A percentile compares a stretch with the other conserved stretches of the same genome.
phyloP scores from a whole-genome alignment of 2,797 vertebrate genomes.

The Pangasius macronema region DNA sequence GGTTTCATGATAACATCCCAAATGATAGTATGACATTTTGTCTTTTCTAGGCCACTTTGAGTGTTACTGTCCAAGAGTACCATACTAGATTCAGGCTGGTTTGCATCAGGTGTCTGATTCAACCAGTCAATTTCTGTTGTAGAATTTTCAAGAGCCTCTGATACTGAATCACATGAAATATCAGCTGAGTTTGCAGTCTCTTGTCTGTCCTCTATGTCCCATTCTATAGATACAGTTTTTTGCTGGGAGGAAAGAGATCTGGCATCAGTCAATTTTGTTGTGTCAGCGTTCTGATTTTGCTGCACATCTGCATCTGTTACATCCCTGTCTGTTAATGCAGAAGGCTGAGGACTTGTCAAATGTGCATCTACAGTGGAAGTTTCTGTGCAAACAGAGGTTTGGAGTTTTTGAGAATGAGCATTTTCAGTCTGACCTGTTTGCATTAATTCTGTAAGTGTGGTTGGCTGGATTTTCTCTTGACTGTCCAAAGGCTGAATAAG shows the following conservation, averaged over 20 bases:
- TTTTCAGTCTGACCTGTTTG: neutral
- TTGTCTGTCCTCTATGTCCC: neutral
- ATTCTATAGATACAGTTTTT: neutral
- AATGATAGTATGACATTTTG: conserved; percentile 46
- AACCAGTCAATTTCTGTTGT: neutral
- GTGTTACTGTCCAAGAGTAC: neutral
- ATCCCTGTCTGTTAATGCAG: neutral
- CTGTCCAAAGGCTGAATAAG: neutral
- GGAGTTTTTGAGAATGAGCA: neutral
- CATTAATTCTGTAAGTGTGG: neutral
- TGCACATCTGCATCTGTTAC: neutral
- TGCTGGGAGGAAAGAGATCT: neutral
- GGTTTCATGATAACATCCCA: conserved; percentile 30
- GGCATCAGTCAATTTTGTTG: neutral
- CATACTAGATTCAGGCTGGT: neutral
- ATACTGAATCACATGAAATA: neutral
- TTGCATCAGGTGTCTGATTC: neutral
- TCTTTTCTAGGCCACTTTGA: neutral
- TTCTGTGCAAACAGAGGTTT: neutral
- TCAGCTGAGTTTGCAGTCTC: neutral
- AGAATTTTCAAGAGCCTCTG: neutral
- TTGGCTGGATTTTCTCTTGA: neutral
- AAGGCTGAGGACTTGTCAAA: neutral
- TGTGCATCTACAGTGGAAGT: neutral
- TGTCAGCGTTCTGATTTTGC: neutral